phyloP scores from a whole-genome alignment of 2,797 vertebrate genomes.

The Hyperoplus lanceolatus region DNA sequence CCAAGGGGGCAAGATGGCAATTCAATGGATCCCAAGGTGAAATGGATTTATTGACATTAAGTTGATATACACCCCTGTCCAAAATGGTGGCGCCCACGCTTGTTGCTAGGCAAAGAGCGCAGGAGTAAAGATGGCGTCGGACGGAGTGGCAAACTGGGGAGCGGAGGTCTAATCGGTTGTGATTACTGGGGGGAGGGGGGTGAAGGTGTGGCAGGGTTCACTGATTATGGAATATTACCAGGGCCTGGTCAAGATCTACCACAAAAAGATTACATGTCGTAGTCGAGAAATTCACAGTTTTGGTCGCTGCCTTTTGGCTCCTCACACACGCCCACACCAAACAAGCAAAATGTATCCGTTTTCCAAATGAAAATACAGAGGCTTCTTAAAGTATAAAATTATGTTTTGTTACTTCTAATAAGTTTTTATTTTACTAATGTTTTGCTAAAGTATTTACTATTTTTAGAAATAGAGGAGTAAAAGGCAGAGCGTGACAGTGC shows the following conservation, averaged over 20 bases:
- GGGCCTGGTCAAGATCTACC: constrained; percentile 51
- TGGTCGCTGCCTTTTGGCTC: constrained; percentile 26
- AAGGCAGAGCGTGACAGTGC: constrained; percentile 21
- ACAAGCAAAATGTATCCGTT: constrained; percentile 23
- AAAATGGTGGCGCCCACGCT: constrained; percentile 78
- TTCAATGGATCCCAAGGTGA: constrained; percentile 60
- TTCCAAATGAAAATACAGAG: constrained; percentile 42
- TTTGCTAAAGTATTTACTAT: constrained; percentile 42
- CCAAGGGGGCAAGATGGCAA: constrained; percentile 45
- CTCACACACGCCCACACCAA: constrained; percentile 5
- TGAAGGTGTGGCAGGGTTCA: constrained; percentile 73
- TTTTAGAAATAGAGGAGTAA: constrained; percentile 40
- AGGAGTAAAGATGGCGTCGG: constrained; percentile 78
- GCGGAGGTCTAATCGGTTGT: constrained; percentile 77
- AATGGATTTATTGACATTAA: constrained; percentile 78
- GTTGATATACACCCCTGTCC: constrained; percentile 58
- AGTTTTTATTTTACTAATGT: constrained; percentile 31
- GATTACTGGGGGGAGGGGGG: constrained; percentile 70
- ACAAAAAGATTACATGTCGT: constrained; percentile 1
- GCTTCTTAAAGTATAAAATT: constrained; percentile 45
- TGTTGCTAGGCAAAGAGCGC: constrained; percentile 87
- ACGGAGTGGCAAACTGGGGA: constrained; percentile 76
- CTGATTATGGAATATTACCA: constrained; percentile 65
- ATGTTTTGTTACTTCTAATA: constrained; percentile 48
- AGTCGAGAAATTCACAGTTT: constrained; percentile 26